A percentile compares a stretch with the other conserved stretches of the same genome.
These are phyloP conservation scores for Cuculus canorus DNA, from an alignment of 2,797 vertebrate species.

Conservation along the genomic window DNA sequence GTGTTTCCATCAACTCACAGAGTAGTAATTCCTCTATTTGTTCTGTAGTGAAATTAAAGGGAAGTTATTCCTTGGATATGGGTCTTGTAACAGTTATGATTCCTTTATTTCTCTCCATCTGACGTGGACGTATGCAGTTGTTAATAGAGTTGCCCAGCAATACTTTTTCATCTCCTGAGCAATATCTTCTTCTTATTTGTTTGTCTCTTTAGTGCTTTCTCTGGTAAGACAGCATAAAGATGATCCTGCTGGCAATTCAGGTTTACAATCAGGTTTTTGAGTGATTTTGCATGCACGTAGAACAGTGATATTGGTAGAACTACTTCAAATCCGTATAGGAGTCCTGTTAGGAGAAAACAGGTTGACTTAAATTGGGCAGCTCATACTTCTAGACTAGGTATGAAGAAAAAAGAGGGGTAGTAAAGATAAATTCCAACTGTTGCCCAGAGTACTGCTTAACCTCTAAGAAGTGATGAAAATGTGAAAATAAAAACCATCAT, in stretches of 20 bases:
- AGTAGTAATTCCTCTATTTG: neutral
- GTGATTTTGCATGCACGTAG: neutral
- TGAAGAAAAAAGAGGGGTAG: neutral
- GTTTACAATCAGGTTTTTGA: neutral
- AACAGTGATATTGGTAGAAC: neutral
- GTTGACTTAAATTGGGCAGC: neutral
- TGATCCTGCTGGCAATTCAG: neutral
- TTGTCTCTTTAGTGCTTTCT: neutral
- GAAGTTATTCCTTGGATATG: neutral
- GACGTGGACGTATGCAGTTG: neutral
- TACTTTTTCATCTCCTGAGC: neutral
- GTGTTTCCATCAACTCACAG: neutral
- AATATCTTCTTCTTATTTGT: neutral
- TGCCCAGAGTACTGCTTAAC: neutral
- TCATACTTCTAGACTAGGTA: too few relatives aligned
- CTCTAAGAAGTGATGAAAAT: neutral
- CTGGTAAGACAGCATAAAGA: neutral
- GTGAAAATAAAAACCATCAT: neutral
- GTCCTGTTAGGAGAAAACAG: neutral
- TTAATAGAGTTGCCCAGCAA: neutral
- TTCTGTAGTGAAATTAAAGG: neutral
- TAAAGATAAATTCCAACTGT: neutral
- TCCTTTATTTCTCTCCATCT: neutral
- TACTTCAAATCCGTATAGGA: neutral
- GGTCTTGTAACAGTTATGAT: fast-evolving